These are phyloP conservation scores for Heliconius charithonia DNA, from an alignment of 2,888 invertebrate genomes.

Conservation along the genomic window DNA sequence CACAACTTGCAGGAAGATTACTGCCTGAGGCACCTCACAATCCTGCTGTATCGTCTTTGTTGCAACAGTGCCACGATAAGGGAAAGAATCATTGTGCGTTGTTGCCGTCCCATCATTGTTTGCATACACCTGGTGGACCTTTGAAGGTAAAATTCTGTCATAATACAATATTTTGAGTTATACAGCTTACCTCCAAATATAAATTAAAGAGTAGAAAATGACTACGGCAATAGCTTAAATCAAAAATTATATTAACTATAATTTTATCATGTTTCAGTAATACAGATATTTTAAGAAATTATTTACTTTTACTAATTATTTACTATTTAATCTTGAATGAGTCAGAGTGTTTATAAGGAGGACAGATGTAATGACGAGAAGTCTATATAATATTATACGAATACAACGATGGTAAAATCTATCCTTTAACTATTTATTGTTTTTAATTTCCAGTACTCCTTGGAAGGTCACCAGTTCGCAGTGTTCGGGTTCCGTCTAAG, in stretches of 20 bases:
- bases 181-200: too few species aligned
- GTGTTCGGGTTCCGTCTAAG: constrained; percentile 96
- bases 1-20: constrained; percentile 95
- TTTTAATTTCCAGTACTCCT: constrained; percentile 88
- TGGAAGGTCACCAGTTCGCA: constrained; percentile 99
- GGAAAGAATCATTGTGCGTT: constrained; percentile 95
- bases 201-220: too few species aligned
- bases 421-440: not conserved
- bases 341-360: too few species aligned
- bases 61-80: constrained; percentile 95
- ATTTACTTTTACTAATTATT: too few species aligned
- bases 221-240: too few species aligned
- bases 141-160: constrained; percentile 86
- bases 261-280: too few species aligned
- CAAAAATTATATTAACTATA: too few species aligned
- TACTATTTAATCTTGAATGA: too few species aligned
- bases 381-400: too few species aligned
- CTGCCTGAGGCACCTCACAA: constrained; percentile 89
- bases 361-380: too few species aligned
- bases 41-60: constrained; percentile 92
- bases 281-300: too few species aligned
- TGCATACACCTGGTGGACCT: constrained; percentile 99
- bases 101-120: constrained; percentile 96
- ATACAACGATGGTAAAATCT: too few species aligned
- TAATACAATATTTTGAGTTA: not conserved